phyloP scores from a whole-genome alignment of 2,797 vertebrate species.

The Danio albolineatus region DNA sequence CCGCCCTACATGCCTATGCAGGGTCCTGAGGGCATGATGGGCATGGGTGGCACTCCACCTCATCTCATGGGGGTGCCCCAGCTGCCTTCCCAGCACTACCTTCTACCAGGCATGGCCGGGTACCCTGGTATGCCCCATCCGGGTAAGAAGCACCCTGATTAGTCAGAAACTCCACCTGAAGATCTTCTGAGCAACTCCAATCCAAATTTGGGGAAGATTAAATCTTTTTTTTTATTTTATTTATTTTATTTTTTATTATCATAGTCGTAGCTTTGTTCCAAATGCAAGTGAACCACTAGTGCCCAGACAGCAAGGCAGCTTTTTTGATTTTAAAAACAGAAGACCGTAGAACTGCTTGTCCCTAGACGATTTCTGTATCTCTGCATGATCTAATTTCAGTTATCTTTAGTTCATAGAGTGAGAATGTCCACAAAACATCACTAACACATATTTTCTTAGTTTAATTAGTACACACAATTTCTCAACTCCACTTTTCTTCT shows the following conservation, averaged over 20 bases:
- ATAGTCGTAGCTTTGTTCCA: neutral
- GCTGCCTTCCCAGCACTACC: constrained; percentile 85
- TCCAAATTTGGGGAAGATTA: neutral
- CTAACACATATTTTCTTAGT: constrained; percentile 21
- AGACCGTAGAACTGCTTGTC: constrained; percentile 6
- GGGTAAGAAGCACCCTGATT: constrained; percentile 86
- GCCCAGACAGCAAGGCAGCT: neutral
- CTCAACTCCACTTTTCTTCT: neutral
- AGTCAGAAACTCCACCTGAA: constrained; percentile 37
- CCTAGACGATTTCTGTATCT: constrained; percentile 1
- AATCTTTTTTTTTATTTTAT: neutral
- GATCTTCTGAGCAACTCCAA: neutral
- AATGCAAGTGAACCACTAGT: neutral
- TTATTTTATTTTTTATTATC: neutral
- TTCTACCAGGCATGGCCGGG: constrained; percentile 93
- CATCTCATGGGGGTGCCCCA: constrained; percentile 92
- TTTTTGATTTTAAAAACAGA: constrained; percentile 4
- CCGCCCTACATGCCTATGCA: constrained; percentile 97
- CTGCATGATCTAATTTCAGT: constrained; percentile 22
- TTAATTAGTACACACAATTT: constrained; percentile 4
- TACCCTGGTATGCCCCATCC: constrained; percentile 94
- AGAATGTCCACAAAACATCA: constrained; percentile 13
- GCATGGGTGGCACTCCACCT: constrained; percentile 97
- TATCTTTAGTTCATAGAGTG: neutral
- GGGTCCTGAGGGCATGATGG: constrained; percentile 99